phyloP scores from a whole-genome alignment of 1,140 invertebrate species.

The Drosophila kurseongensis region DNA sequence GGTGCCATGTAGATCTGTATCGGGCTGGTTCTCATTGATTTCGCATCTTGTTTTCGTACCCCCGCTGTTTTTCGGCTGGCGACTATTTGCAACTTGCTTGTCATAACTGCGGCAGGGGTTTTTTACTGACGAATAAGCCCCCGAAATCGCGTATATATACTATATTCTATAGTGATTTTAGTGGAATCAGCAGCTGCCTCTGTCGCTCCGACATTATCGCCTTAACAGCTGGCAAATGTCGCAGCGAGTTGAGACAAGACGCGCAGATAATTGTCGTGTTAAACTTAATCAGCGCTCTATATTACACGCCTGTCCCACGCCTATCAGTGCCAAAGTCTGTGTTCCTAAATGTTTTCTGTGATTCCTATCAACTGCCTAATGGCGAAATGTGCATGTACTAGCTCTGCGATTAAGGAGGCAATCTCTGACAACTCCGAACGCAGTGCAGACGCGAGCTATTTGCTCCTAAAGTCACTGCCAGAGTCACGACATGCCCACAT shows the following conservation, averaged over 20 bases:
- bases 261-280: constrained; percentile 70
- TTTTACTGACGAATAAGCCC: constrained; percentile 17
- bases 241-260: constrained; percentile 68
- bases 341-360: constrained; percentile 44
- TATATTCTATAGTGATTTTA: background rate
- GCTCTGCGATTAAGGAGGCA: constrained; percentile 28
- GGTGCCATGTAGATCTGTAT: constrained; percentile 67
- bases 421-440: constrained; percentile 13
- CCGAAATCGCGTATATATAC: background rate
- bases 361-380: constrained; percentile 32
- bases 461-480: constrained; percentile 30
- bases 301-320: constrained; percentile 46
- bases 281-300: constrained; percentile 65
- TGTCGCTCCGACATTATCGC: constrained; percentile 54
- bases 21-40: constrained; percentile 43
- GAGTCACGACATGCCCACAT: constrained; percentile 64
- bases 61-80: constrained; percentile 27
- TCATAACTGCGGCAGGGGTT: constrained; percentile 29
- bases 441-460: constrained; percentile 16
- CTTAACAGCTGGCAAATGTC: constrained; percentile 76
- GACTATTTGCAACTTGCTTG: constrained; percentile 25
- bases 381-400: constrained; percentile 28
- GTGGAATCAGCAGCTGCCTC: constrained; percentile 13
- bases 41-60: constrained; percentile 45
- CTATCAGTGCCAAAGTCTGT: constrained; percentile 48